Evolutionary conservation across 2,888 invertebrate species (phyloP).

Genomic region (Microctonus aethiopoides): DNA sequence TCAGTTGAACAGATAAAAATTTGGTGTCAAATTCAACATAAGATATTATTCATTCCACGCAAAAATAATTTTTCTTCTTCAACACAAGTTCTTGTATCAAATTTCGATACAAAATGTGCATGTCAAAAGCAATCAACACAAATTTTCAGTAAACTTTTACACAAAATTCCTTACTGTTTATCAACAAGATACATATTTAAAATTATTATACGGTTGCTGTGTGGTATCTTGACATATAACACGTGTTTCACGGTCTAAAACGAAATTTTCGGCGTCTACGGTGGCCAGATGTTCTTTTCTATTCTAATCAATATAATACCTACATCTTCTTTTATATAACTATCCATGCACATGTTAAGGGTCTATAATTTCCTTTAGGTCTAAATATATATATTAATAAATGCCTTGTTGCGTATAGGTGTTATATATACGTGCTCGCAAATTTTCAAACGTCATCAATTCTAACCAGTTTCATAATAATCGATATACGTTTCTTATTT

Average conservation of each 20-base stretch:
- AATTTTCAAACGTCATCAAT: constrained; percentile 32
- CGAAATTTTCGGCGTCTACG: constrained; percentile 9
- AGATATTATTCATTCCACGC: no score
- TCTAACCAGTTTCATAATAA: constrained; percentile 44
- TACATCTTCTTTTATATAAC: constrained; percentile 20
- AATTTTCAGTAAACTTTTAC: no score
- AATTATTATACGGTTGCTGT: constrained; percentile 1
- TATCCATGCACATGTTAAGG: no score
- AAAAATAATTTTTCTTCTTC: no score
- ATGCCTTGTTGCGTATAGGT: not conserved
- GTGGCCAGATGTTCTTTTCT: constrained; percentile 23
- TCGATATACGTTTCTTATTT: constrained; percentile 57
- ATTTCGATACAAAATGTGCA: no score
- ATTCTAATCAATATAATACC: constrained; percentile 20
- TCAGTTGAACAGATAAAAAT: no score
- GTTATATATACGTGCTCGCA: constrained; percentile 32
- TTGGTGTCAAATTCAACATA: no score
- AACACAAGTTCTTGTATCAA: no score
- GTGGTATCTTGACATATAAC: constrained; percentile 3
- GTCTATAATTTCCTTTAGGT: constrained; percentile 7
- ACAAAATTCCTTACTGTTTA: no score
- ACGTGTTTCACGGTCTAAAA: constrained; percentile 14
- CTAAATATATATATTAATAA: not conserved
- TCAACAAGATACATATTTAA: constrained; percentile 18
- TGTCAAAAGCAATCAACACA: no score